Percentiles rank a stretch among this genome's conserved stretches.
These are phyloP conservation scores for Myiagra hebetior DNA, from an alignment of 2,113 vertebrate genomes.

Conservation along the genomic window DNA sequence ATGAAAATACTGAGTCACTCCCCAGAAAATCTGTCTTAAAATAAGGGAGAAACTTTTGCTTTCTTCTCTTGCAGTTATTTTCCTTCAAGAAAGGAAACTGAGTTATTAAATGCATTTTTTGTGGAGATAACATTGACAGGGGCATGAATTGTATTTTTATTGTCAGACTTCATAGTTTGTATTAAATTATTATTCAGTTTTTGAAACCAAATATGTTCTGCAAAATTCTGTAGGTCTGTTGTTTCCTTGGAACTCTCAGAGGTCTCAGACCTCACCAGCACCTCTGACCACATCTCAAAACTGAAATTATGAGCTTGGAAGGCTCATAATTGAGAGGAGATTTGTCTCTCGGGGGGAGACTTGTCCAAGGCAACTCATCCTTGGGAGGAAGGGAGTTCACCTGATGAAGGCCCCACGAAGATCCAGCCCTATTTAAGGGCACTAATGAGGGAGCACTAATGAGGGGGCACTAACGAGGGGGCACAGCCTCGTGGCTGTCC, in stretches of 20 bases:
- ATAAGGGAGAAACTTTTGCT: background rate
- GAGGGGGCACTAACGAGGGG: background rate
- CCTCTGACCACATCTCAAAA: background rate
- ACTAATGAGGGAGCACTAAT: rapidly evolving
- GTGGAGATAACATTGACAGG: background rate
- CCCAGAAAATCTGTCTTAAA: background rate
- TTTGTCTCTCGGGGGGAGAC: background rate
- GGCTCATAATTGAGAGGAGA: too few relatives aligned
- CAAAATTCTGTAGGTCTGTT: background rate
- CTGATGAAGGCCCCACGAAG: rapidly evolving
- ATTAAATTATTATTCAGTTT: background rate
- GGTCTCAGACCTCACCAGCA: background rate
- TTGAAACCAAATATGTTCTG: background rate
- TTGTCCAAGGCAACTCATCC: background rate
- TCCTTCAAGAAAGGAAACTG: background rate
- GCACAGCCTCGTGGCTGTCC: rapidly evolving
- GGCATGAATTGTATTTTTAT: background rate
- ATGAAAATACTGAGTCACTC: background rate
- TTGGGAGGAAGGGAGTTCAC: background rate
- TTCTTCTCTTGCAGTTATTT: background rate
- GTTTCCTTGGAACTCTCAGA: background rate
- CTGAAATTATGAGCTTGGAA: background rate
- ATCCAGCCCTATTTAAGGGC: background rate
- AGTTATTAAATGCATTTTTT: background rate
- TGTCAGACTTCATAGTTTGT: background rate